Percentiles rank a stretch among this genome's conserved stretches.
Conservation (phyloP, 2,113 vertebrate species). For the Martes martes region DNA sequence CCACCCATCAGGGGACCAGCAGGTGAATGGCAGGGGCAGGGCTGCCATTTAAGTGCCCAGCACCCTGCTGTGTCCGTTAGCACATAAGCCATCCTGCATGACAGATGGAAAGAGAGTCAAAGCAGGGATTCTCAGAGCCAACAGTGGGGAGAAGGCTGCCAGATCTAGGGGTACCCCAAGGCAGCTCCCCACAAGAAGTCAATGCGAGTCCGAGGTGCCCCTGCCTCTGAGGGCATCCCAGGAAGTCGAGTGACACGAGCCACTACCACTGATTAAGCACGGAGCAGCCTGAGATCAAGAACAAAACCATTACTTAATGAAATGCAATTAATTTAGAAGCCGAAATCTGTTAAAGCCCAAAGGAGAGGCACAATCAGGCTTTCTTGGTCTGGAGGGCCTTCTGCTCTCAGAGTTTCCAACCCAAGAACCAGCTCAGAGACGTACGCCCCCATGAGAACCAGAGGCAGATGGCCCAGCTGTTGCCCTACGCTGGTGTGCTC, state of each 20-base stretch:
- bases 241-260: no score
- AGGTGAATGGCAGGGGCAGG: background rate
- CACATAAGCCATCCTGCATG: background rate
- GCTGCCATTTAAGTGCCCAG: background rate
- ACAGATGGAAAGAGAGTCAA: background rate
- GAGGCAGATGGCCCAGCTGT: background rate
- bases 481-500: fast-evolving
- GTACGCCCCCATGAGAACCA: fast-evolving
- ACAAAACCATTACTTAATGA: constrained; percentile 30
- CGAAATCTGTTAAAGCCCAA: background rate
- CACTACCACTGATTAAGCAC: background rate
- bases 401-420: background rate
- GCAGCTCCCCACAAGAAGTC: background rate
- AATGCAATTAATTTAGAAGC: constrained; percentile 43
- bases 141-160: background rate
- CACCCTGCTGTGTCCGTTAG: background rate
- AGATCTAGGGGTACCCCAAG: background rate
- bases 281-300: constrained; percentile 4
- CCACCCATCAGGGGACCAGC: background rate
- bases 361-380: background rate
- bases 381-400: background rate
- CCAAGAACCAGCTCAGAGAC: background rate
- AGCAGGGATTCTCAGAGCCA: no score
- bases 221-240: background rate
- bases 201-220: fast-evolving